These are phyloP conservation scores for Petrocephalus sullivani DNA, from an alignment of 2,797 vertebrate species.

Conservation along the genomic window DNA sequence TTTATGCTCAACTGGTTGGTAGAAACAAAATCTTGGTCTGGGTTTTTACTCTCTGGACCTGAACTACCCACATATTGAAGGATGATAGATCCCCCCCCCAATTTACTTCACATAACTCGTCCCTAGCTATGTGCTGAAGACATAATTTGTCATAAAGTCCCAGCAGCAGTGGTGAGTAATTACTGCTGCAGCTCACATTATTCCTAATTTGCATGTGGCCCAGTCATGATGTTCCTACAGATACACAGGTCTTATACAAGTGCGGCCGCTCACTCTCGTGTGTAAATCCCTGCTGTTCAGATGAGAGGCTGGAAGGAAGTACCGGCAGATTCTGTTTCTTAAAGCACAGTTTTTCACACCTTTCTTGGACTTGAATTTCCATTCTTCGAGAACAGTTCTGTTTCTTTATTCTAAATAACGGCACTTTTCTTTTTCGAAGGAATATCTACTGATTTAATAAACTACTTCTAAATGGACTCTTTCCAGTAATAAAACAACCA, in stretches of 20 bases:
- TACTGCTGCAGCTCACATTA: background rate
- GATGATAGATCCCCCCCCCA: background rate
- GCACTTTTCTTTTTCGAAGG: background rate
- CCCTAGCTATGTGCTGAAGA: background rate
- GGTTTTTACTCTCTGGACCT: no score
- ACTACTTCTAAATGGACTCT: background rate
- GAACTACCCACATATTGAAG: background rate
- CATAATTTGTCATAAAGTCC: background rate
- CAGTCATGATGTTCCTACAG: background rate
- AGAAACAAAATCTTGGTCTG: no score
- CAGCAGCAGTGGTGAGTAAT: background rate
- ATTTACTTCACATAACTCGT: background rate
- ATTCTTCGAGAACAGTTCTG: background rate
- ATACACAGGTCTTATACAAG: background rate
- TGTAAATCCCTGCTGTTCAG: background rate
- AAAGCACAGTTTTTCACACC: background rate
- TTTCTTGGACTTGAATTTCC: background rate
- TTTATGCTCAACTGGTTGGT: no score
- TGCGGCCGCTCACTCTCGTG: conserved; percentile 11
- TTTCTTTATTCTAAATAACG: background rate
- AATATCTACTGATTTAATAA: background rate
- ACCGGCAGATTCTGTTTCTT: background rate
- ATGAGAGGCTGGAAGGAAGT: background rate
- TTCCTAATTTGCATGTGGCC: conserved; percentile 15
- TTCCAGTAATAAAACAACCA: background rate